Evolutionary conservation across 2,113 vertebrate species (phyloP).

Genomic region (Eonycteris spelaea): DNA sequence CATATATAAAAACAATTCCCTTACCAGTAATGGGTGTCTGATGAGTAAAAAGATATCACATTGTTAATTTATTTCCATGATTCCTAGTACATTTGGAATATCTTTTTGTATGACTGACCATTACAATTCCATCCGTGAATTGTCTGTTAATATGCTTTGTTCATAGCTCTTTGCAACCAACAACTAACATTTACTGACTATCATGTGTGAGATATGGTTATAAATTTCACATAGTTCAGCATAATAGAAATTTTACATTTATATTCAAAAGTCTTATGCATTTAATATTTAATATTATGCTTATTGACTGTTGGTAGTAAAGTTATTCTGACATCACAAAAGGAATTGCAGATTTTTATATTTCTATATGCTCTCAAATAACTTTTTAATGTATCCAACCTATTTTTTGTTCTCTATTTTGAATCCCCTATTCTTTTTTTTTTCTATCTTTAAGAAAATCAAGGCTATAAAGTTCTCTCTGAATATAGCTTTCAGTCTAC

Average conservation of each 20-base stretch:
- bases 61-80: not conserved
- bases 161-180: not conserved
- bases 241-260: not conserved
- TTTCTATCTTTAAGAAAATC: not conserved
- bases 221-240: not conserved
- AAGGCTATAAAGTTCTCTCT: not conserved
- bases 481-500: not conserved
- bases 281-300: not conserved
- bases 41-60: not conserved
- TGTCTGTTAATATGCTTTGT: not conserved
- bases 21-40: not conserved
- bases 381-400: not conserved
- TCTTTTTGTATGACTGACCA: not conserved
- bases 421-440: not conserved
- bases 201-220: not conserved
- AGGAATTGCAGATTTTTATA: not conserved
- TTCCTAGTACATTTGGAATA: not conserved
- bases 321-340: not conserved
- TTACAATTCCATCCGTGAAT: not conserved
- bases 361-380: not conserved
- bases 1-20: not conserved
- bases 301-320: not conserved
- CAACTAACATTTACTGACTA: not conserved
- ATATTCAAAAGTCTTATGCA: not conserved
- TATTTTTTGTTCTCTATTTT: not conserved